Evolutionary conservation across 2,113 vertebrate genomes (phyloP), one percentile per base, ranked within the genome.

Genomic region (Notothenia coriiceps): DNA sequence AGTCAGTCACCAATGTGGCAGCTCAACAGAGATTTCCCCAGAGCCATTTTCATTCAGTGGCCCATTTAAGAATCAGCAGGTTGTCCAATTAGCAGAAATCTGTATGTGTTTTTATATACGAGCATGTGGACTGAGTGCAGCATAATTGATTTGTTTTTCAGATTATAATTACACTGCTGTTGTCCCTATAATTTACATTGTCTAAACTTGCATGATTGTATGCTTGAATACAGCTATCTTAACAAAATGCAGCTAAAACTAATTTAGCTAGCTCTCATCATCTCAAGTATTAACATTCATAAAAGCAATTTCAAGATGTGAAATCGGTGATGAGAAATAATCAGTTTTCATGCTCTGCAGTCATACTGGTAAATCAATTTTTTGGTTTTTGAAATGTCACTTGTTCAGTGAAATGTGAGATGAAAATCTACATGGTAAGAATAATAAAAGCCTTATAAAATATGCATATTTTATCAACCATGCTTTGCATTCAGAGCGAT

Each of bases 61-160:
- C 56, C 20, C 25, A 17, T 79, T 75, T 51, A 52, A 47, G 51
- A 79, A 62, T 54, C 85, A 81, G 65, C 12, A 62, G 35, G 61
- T 40, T 75, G 18, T 64, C 10, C 22, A 29, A 20, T 60, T 67
- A 54, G 35, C 29, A 29, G 12, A 57, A 62, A n/a, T 71, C 54
- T 63, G 6, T 22, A 14, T 73, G 59, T 40, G 55, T 52, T 66
- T 52, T 35, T 57, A 14, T 20, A 29, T 15, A 56, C 10, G 6
- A 55, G 18, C 10, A 35, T n/a, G 46, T 52, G 49, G 25, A 46
- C n/a, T 10, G 6, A 71, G 9, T n/a, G 62, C 5, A 43, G n/a
- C 10, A 25, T 17, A 46, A 20, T 44, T 56, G 54, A 25, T 13
- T 4, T 25, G 0, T 63, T 63, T 46, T 14, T 33, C 35, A 8